These are phyloP conservation scores for Anticlea derivata DNA, from an alignment of 2,888 invertebrate genomes.

Conservation along the genomic window DNA sequence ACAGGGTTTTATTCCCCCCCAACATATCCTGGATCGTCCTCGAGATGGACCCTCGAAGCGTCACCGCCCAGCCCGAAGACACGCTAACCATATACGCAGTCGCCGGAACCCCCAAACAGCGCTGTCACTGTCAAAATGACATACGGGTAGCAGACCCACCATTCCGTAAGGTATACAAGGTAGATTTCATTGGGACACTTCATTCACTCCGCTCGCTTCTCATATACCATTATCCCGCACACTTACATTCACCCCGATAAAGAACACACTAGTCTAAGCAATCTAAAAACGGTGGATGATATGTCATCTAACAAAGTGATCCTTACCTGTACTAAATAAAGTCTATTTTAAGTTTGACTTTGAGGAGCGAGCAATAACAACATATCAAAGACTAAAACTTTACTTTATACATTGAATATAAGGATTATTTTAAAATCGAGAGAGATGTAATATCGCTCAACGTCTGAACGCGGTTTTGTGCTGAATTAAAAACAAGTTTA, in stretches of 20 bases:
- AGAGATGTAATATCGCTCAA: too few species aligned
- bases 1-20: conserved; percentile 93
- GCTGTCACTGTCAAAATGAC: conserved; percentile 63
- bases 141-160: conserved; percentile 58
- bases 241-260: conserved; percentile 25
- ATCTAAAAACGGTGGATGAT: too few species aligned
- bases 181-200: conserved; percentile 48
- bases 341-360: too few species aligned
- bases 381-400: too few species aligned
- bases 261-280: background rate
- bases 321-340: too few species aligned
- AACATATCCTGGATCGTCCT: conserved; percentile 95
- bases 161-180: conserved; percentile 78
- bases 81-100: conserved; percentile 86
- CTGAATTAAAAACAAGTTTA: too few species aligned
- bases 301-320: too few species aligned
- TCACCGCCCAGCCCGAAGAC: conserved; percentile 97
- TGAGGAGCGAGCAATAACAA: too few species aligned
- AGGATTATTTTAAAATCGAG: too few species aligned
- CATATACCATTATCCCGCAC: conserved; percentile 20
- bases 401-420: too few species aligned
- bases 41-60: conserved; percentile 96
- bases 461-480: too few species aligned
- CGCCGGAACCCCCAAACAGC: conserved; percentile 65
- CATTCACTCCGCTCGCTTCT: conserved; percentile 27